These are phyloP conservation scores for Triplophysa yarkandensis DNA, from an alignment of 2,797 vertebrate species.

Conservation along the genomic window DNA sequence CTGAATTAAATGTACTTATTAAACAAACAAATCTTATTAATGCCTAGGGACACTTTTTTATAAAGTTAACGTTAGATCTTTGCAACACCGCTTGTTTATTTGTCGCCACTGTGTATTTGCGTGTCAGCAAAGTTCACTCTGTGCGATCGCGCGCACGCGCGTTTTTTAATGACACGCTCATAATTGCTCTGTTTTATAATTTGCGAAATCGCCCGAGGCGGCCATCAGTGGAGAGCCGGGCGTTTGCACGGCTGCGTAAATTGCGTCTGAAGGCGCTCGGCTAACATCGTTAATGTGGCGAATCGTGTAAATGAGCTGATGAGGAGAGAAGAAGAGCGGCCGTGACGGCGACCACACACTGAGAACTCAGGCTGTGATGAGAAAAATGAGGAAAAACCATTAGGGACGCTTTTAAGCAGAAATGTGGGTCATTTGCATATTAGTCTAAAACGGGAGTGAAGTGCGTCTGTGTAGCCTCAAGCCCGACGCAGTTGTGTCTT, in stretches of 20 bases:
- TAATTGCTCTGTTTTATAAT: conserved; percentile 46
- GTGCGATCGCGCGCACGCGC: neutral
- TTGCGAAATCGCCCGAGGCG: conserved; percentile 38
- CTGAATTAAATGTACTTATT: neutral
- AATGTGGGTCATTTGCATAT: conserved; percentile 40
- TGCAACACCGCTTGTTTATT: neutral
- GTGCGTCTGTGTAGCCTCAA: conserved; percentile 38
- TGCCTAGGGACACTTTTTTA: neutral
- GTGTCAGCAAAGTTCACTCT: conserved; percentile 29
- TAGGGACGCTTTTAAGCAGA: conserved; percentile 38
- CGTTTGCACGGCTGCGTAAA: conserved; percentile 44
- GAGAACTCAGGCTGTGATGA: conserved; percentile 25
- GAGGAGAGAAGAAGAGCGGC: conserved; percentile 25
- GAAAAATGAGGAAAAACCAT: conserved; percentile 32
- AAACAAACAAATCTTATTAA: neutral
- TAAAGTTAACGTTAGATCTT: neutral
- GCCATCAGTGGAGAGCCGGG: conserved; percentile 35
- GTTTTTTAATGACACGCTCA: conserved; percentile 34
- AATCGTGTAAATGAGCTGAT: conserved; percentile 36
- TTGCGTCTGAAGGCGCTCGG: conserved; percentile 45
- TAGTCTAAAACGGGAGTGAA: conserved; percentile 36
- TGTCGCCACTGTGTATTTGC: neutral
- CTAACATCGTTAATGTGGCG: conserved; percentile 44
- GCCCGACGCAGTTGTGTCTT: conserved; percentile 3
- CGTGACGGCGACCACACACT: conserved; percentile 32